Percentiles rank a stretch among this genome's conserved stretches.
Conservation (phyloP, 2,797 vertebrate genomes). For the Alosa sapidissima region DNA sequence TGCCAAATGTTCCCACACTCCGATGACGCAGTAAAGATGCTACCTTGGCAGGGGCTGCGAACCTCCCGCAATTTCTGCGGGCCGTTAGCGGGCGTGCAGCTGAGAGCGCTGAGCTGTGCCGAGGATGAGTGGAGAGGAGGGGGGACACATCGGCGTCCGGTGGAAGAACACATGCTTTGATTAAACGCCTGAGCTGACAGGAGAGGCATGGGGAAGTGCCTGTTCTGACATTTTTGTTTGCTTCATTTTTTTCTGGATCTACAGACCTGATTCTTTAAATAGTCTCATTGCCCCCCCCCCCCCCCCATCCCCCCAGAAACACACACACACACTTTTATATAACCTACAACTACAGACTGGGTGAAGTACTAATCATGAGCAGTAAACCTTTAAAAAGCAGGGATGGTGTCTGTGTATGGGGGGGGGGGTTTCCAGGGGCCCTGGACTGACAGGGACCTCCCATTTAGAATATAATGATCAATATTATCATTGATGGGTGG, state of each 20-base stretch:
- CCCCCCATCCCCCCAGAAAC: too few species aligned
- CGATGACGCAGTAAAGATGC: constrained; percentile 15
- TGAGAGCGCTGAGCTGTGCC: constrained; percentile 1
- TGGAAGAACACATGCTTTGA: constrained; percentile 6
- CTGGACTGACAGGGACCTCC: too few species aligned
- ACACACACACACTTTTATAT: too few species aligned
- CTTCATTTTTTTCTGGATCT: not conserved
- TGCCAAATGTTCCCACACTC: constrained; percentile 20
- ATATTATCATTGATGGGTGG: too few species aligned
- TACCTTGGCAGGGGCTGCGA: not conserved
- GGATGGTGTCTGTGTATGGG: too few species aligned
- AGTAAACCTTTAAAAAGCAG: too few species aligned
- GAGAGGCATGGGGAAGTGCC: not conserved
- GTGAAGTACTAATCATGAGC: too few species aligned
- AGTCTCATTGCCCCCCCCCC: too few species aligned
- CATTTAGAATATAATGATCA: too few species aligned
- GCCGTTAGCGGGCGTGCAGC: not conserved
- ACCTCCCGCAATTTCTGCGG: not conserved
- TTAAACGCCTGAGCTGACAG: not conserved
- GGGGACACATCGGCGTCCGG: not conserved
- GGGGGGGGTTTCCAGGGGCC: too few species aligned
- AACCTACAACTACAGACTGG: too few species aligned
- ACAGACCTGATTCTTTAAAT: not conserved
- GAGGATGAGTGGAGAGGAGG: not conserved
- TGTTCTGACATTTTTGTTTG: not conserved